Evolutionary conservation across 2,797 vertebrate species (phyloP), one percentile per base, ranked within the genome.

Genomic region (Ctenopoma multispine): DNA sequence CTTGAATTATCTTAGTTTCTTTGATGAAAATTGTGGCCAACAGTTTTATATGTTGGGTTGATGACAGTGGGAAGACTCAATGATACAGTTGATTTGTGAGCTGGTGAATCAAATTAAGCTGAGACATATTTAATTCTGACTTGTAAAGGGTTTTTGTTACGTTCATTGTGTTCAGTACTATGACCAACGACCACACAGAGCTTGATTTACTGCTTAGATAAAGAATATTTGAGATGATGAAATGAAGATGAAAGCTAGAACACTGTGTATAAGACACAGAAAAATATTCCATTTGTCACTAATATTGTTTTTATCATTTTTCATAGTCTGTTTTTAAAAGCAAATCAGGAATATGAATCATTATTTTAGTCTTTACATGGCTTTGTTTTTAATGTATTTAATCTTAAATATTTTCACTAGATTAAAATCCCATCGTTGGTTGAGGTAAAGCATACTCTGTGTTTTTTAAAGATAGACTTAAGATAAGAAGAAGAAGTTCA

Each of bases 11-110:
- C 21, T 20, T 12, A 44, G 46, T n/a, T 12, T 27, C 10, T 27
- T 63, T 63, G 13, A 21, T 55, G 23, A 13, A 54, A 62, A 54
- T 6, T 23, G 46, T 18, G n/a, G 8, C 14, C 9, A 8, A n/a
- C 5, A 34, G 23, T 29, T 43, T 24, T 24, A 57, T 2, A 49
- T 43, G 15, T 5, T 43, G 20, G 69, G 27, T 43, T 70, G 41
- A 55, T 63, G 14, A 62, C 21, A 70, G 38, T 14, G 10, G 18
- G 29, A 21, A 48, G 44, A 66, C 51, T 66, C 43, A 41, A 14
- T 24, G 29, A 57, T 40, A 20, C 20, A 24, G 4, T 4, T 23
- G 1, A 23, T 27, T 31, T 47, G 17, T 24, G 17, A 53, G n/a
- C 46, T 23, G 20, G 4, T 47, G 10, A 43, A 15, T 5, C 4